These are phyloP conservation scores for Ariolimax columbianus DNA, from an alignment of 2,888 invertebrate species.

Conservation along the genomic window DNA sequence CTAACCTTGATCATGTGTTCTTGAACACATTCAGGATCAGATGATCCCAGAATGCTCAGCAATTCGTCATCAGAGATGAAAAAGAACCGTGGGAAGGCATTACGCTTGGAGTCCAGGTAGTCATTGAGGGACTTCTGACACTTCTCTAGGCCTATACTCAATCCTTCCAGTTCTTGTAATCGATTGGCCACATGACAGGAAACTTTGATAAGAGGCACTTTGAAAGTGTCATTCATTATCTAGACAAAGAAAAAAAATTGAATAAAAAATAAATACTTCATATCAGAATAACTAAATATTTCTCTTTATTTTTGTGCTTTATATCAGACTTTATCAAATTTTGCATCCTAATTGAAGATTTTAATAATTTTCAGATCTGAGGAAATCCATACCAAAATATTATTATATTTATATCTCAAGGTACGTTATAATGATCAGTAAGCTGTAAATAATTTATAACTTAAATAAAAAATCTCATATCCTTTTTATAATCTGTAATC, in stretches of 20 bases:
- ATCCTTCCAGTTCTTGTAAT: constrained; percentile 86
- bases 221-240: constrained; percentile 91
- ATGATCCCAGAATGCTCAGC: constrained; percentile 91
- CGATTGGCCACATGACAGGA: constrained; percentile 88
- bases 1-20: constrained; percentile 93
- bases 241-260: constrained; percentile 72
- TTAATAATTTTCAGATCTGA: too few relatives aligned
- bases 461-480: too few relatives aligned
- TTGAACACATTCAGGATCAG: constrained; percentile 90
- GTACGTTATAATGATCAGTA: too few relatives aligned
- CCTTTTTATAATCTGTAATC: too few relatives aligned
- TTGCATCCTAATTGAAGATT: too few relatives aligned
- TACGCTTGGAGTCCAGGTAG: constrained; percentile 91
- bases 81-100: constrained; percentile 93
- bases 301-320: too few relatives aligned
- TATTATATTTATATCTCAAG: too few relatives aligned
- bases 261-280: too few relatives aligned
- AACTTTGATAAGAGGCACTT: constrained; percentile 87
- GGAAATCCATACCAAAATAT: too few relatives aligned
- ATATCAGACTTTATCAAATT: too few relatives aligned
- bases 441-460: too few relatives aligned
- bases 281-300: too few relatives aligned
- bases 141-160: constrained; percentile 88
- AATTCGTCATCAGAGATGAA: constrained; percentile 96
- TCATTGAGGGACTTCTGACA: constrained; percentile 95